These are phyloP conservation scores for Crotalus helleri DNA, from an alignment of 2,113 vertebrate genomes.

Conservation along the genomic window DNA sequence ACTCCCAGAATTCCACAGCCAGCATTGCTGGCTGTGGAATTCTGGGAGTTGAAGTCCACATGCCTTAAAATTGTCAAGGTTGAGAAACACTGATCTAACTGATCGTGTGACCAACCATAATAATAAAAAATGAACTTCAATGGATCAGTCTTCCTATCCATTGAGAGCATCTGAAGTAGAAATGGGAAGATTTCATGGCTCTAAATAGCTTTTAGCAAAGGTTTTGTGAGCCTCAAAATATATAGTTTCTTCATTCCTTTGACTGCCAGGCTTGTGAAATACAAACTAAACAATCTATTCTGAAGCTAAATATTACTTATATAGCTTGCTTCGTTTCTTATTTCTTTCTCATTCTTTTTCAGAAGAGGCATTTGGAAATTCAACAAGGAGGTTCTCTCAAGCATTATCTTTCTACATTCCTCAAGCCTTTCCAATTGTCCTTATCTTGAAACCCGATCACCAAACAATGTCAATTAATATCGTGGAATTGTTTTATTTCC, in stretches of 20 bases:
- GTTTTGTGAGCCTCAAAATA: not conserved
- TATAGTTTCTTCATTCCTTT: slow-evolving; percentile 9
- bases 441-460: slow-evolving; percentile 34
- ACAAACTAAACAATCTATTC: not conserved
- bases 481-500: slow-evolving; percentile 40
- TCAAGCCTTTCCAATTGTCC: slow-evolving; percentile 33
- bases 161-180: not conserved
- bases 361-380: not conserved
- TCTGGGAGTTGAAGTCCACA: too few relatives aligned
- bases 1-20: too few relatives aligned
- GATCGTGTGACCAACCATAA: not conserved
- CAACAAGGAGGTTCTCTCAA: slow-evolving; percentile 13
- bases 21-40: too few relatives aligned
- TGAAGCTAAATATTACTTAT: not conserved
- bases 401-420: not conserved
- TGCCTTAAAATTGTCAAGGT: too few relatives aligned
- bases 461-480: slow-evolving; percentile 39
- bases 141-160: not conserved
- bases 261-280: slow-evolving; percentile 23
- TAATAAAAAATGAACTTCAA: not conserved
- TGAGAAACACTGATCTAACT: not conserved
- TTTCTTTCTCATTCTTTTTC: not conserved
- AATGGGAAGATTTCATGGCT: not conserved
- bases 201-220: not conserved
- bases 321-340: slow-evolving; percentile 7